Base-by-base conservation (phyloP, 2,797 vertebrate genomes). In the Danio kyathit region DNA sequence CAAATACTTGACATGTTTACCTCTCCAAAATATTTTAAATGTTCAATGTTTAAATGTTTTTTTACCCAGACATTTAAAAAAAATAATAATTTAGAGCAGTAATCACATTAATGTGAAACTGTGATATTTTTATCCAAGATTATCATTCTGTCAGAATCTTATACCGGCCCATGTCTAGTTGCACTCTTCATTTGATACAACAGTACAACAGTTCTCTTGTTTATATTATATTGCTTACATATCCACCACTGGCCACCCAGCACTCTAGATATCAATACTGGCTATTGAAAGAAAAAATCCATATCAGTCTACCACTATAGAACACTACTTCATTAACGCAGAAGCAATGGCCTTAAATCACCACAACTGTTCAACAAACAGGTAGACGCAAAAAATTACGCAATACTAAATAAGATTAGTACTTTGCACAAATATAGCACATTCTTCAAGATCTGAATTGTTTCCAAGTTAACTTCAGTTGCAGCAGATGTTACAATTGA, bases 331-430 rank as follows among this genome's bases (percentile, higher is more conserved):
- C 14, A 81, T 61, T 48, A n/a, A 69, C 72, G 74, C 3, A 71
- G 65, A 57, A 77, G 10, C 65, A 52, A 56, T 44, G 66, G 59
- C 44, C 61, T 61, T 81, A 74, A 75, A 78, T 69, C 63, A 14
- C 40, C 9, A n/a, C 46, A 82, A 71, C 59, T 49, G n/a, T 66
- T 46, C 19, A 54, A 56, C 57, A 46, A 81, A 7, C 21, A 73
- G 21, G 51, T 71, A 80, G 41, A 57, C 5, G 43, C 14, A 67
- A 75, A 13, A 63, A 46, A 79, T 48, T 13, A 52, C 7, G n/a
- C 40, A 67, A 56, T 57, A 64, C 17, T 54, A 76, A 76, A 54
- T 13, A 65, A 49, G 51, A 69, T 69, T 66, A 69, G 59, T 17
- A 59, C 17, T 52, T 61, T 29, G 41, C 46, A n/a, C 29, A 44